Conservation (phyloP, 92 coral and sea anemone genomes). For the Virgularia gustaviana region DNA sequence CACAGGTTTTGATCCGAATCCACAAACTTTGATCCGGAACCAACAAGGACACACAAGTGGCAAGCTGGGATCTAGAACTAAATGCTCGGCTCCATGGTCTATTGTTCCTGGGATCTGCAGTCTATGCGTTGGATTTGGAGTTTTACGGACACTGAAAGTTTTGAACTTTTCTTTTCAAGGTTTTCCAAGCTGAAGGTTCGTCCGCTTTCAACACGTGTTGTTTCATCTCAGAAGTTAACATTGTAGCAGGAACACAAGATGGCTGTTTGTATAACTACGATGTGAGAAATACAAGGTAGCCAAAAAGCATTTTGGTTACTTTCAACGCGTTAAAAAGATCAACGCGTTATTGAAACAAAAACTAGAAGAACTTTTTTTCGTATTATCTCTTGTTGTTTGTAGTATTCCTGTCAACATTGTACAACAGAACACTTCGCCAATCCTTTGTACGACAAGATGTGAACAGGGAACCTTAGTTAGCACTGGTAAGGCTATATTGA, state of each 20-base stretch:
- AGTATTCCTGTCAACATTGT: conserved; percentile 70
- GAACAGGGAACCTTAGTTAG: conserved; percentile 36
- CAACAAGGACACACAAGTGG: too few species aligned
- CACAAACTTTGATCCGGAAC: too few species aligned
- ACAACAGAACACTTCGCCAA: conserved; percentile 72
- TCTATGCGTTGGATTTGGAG: too few species aligned
- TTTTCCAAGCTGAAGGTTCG: conserved; percentile 64
- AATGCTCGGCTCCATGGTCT: too few species aligned
- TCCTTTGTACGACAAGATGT: conserved; percentile 53
- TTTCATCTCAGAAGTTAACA: conserved; percentile 66
- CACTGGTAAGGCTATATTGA: conserved; percentile 2
- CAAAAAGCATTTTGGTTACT: neutral
- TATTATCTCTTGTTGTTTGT: too few species aligned
- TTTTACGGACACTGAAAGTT: too few species aligned
- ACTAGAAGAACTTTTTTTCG: neutral
- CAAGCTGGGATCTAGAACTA: too few species aligned
- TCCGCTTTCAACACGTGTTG: conserved; percentile 80
- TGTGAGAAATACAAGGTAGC: conserved; percentile 68
- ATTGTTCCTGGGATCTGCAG: too few species aligned
- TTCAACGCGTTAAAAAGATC: too few species aligned
- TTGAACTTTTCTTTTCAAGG: too few species aligned
- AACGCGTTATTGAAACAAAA: neutral
- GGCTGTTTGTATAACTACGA: conserved; percentile 71
- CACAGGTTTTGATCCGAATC: too few species aligned
- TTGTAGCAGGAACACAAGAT: conserved; percentile 75